Base-by-base conservation (phyloP, 2,113 vertebrate genomes). In the Psephotus haematonotus region DNA sequence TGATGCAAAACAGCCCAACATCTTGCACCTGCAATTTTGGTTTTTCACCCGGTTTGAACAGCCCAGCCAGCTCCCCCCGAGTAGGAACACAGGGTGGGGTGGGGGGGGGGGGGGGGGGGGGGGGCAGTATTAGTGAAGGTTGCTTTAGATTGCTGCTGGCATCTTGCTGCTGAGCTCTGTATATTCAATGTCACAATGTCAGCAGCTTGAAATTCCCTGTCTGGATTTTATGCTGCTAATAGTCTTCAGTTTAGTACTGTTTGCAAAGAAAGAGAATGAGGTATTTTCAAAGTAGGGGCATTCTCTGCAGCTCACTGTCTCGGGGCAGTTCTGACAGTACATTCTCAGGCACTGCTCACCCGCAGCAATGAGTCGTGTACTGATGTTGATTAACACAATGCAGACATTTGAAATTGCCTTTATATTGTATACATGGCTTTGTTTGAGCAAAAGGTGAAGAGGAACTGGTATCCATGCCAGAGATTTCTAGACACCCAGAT, bases 161-260 rank as follows among this genome's bases (percentile, higher is more conserved):
- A 18, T 96, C 82, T 28, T 92, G 84, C 84, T 97, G 97, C 96
- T 98, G 97, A 98, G 95, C 78, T 95, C 57, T 91, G 95, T 92
- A 91, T 84, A 96, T 96, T 97, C 92, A 94, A 81, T 97, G 97
- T 94, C 94, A 97, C 96, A 69, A 80, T 94, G 92, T 97, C 97
- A 98, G 97, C 97, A 97, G 86, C 95, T 97, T 96, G 88, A 96
- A 97, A 97, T 97, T 93, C 93, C 94, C 95, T 91, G 60, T 88
- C 92, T 96, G 82, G 35, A 88, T 96, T 97, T 97, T 95, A 95
- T n/a, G 29, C 77, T 78, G 70, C 80, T 94, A 97, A 97, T 97
- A 97, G 97, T 97, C 84, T 96, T 94, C 88, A 92, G 52, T 96
- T 97, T 94, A 91, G 41, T 70, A 57, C 12, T 92, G 25, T 95